Conservation (phyloP, 1,140 invertebrate species). For the Lepidurus couesii region DNA sequence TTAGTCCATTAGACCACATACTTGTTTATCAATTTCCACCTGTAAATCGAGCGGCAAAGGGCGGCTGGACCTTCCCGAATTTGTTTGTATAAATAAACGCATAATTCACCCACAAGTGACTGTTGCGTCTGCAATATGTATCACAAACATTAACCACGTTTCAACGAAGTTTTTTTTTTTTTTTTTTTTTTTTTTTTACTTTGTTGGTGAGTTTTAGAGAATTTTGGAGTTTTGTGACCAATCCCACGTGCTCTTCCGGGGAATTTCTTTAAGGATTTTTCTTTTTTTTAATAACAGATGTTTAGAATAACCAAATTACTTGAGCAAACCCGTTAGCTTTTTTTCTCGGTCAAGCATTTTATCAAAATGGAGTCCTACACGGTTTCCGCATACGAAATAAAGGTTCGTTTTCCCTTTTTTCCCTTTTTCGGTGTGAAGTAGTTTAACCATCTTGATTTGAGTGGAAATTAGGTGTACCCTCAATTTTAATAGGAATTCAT, state of each 20-base stretch:
- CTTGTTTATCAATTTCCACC: not conserved
- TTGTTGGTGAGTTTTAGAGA: constrained; percentile 58
- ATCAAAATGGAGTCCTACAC: constrained; percentile 57
- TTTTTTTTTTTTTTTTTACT: constrained; percentile 53
- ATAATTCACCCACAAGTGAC: not conserved
- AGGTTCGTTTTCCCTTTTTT: constrained; percentile 66
- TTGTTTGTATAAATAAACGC: constrained; percentile 2
- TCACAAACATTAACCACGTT: not conserved
- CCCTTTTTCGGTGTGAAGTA: constrained; percentile 61
- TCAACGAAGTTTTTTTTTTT: constrained; percentile 36
- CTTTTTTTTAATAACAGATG: constrained; percentile 36
- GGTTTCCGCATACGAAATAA: constrained; percentile 63
- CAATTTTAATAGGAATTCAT: constrained; percentile 5
- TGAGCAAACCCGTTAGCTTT: constrained; percentile 58
- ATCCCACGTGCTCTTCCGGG: constrained; percentile 57
- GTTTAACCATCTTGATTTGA: constrained; percentile 52
- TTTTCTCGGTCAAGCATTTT: constrained; percentile 59
- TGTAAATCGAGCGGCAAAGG: not conserved
- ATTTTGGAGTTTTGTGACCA: constrained; percentile 65
- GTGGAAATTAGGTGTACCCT: not conserved
- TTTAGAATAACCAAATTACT: constrained; percentile 47
- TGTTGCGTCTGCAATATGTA: not conserved
- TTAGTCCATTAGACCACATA: constrained; percentile 35
- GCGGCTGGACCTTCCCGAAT: not conserved
- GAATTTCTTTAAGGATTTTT: constrained; percentile 54